Base-by-base conservation (phyloP, 2,113 vertebrate species). In the Nannobrachium achirus region DNA sequence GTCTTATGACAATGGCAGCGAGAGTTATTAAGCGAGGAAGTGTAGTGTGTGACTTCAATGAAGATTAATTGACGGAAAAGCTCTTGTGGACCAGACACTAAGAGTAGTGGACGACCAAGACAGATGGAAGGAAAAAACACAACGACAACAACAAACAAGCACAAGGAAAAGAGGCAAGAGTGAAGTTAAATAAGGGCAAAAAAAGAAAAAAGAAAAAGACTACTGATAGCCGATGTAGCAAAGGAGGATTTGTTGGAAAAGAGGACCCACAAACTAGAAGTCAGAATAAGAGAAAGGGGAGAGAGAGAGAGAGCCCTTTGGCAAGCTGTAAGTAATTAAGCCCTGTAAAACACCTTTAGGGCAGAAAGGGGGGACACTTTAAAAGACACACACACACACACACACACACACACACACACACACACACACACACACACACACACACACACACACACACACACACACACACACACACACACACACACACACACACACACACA, bases 271-370 rank as follows among this genome's bases (percentile, higher is more conserved):
- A 88, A 92, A 94, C 91, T 33, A 93, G 93, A 92, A 87, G 83
- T 85, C 55, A 61, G 87, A 90, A 67, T 61, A n/a, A n/a, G n/a
- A n/a, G n/a, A n/a, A n/a, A n/a, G n/a, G n/a, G n/a, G n/a, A n/a
- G n/a, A n/a, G n/a, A n/a, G n/a, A n/a, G 59, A 85, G 86, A 66
- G 69, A 77, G 91, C 91, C 91, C 91, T 89, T 92, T 93, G 68
- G 79, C 89, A 92, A 94, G 89, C 87, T 88, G 89, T 69, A 79
- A 91, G 92, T 93, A 92, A 95, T 95, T 95, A 94, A 93, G 79
- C 91, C 89, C 92, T 91, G 78, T 92, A 94, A 94, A 95, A 93
- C 80, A 88, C 89, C 91, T 90, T 84, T 82, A 86, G 89, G 74
- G 72, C 85, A 81, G 73, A 89, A 92, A 33, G 53, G 38, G 16